Evolutionary conservation across 1,140 invertebrate species (phyloP).

Genomic region (Pseudobourletiella spinata): DNA sequence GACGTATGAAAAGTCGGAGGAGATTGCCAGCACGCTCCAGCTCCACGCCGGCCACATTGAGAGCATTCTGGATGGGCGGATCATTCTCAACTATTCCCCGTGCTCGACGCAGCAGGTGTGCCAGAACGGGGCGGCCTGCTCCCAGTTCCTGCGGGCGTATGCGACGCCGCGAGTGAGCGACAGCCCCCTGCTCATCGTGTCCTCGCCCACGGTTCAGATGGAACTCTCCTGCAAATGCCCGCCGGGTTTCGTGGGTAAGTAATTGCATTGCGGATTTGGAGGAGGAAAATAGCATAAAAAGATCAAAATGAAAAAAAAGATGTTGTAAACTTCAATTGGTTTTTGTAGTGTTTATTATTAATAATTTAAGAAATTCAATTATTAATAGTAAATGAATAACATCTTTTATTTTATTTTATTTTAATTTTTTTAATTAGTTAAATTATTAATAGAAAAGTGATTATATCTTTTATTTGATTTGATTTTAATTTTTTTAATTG

Average conservation of each 20-base stretch:
- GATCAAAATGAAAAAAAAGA: too few relatives aligned
- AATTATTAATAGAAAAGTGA: too few relatives aligned
- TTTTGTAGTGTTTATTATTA: too few relatives aligned
- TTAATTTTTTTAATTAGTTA: too few relatives aligned
- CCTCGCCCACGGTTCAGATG: slow-evolving; percentile 64
- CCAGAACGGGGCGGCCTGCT: slow-evolving; percentile 66
- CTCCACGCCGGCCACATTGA: slow-evolving; percentile 45
- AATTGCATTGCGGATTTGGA: too few relatives aligned
- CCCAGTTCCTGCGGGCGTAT: slow-evolving; percentile 58
- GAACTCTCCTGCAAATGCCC: slow-evolving; percentile 69
- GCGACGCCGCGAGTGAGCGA: slow-evolving; percentile 57
- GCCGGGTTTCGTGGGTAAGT: slow-evolving; percentile 63
- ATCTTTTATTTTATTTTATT: too few relatives aligned
- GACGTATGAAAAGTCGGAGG: slow-evolving; percentile 52
- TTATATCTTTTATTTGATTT: too few relatives aligned
- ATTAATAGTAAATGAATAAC: too few relatives aligned
- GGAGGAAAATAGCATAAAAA: too few relatives aligned
- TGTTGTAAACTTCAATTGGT: too few relatives aligned
- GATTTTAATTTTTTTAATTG: too few relatives aligned
- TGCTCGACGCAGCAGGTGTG: slow-evolving; percentile 56
- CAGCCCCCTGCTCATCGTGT: slow-evolving; percentile 66
- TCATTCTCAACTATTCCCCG: slow-evolving; percentile 55
- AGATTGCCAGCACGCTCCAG: slow-evolving; percentile 54
- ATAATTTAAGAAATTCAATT: too few relatives aligned
- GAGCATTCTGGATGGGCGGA: slow-evolving; percentile 31